Conservation (phyloP, 2,797 vertebrate species). For the Acipenser ruthenus region DNA sequence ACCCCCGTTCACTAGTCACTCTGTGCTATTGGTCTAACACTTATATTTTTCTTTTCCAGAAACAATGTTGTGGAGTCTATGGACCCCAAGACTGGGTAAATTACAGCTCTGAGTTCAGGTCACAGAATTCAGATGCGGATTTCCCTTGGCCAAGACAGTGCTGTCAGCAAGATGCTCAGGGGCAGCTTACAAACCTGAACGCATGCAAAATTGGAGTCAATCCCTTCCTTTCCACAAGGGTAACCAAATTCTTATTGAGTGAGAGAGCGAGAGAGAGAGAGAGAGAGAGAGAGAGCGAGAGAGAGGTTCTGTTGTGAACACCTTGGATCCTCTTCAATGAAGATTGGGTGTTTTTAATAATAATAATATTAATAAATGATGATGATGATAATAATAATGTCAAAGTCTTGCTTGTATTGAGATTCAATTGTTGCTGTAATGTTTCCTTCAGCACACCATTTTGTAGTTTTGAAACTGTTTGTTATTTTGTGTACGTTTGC, state of each 20-base stretch:
- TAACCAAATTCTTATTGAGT: constrained; percentile 28
- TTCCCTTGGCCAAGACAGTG: constrained; percentile 64
- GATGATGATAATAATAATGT: background rate
- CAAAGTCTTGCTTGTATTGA: background rate
- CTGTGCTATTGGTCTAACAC: no score
- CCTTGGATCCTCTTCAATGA: no score
- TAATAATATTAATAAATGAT: background rate
- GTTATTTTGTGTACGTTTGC: background rate
- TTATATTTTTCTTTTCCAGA: constrained; percentile 30
- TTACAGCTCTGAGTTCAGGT: constrained; percentile 50
- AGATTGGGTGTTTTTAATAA: no score
- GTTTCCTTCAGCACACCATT: background rate
- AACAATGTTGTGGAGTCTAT: constrained; percentile 58
- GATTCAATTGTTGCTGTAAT: background rate
- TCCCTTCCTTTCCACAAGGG: constrained; percentile 48
- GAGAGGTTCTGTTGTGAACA: background rate
- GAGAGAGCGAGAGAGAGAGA: background rate
- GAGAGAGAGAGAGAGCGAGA: background rate
- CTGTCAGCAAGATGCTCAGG: constrained; percentile 43
- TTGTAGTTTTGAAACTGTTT: background rate
- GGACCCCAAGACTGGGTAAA: constrained; percentile 62
- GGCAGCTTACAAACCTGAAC: constrained; percentile 31
- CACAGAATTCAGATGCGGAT: constrained; percentile 35
- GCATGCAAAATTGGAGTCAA: constrained; percentile 61
- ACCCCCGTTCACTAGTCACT: no score